Base-by-base conservation (phyloP, 2,797 vertebrate species). In the Ctenopoma kingsleyae region DNA sequence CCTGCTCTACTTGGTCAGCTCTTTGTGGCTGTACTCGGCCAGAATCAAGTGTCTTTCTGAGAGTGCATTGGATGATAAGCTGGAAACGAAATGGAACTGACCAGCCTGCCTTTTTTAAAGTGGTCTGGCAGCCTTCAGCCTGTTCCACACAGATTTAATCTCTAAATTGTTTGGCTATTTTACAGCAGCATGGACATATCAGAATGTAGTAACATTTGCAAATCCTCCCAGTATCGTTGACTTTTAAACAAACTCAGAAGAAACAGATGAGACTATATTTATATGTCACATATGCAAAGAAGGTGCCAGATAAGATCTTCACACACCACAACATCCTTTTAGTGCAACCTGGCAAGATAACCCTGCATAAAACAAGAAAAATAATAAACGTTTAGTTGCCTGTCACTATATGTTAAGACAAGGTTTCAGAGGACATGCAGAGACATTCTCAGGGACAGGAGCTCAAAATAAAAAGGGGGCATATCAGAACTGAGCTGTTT, bases 1-100 rank as follows among this genome's bases (percentile, higher is more conserved):
- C 35, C 50, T 25, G 50, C 69, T 65, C 60, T 67, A 56, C 54
- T 78, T 46, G 36, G 25, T 74, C 48, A 78, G 66, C 80, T 40
- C 15, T 40, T 11, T 64, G 54, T 61, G 81, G 36, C 22, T 8
- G 51, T 16, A 53, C 35, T 54, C 59, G 52, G 46, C 27, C 44
- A 52, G 27, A 66, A 46, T 55, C 44, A 55, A 47, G 54, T 27
- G 35, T 56, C 54, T 16, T 36, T 43, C 59, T 58, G 40, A 19
- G 36, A 80, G 65, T 67, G 20, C 43, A 80, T 52, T 44, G n/a
- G 27, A 25, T 63, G 61, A 77, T 62, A 58, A 62, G 41, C 19
- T 52, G 52, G 32, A 19, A 50, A 30, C 8, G 46, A 27, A 11
- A 5, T 25, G 17, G 40, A 6, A 23, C 13, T 10, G 38, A 54